Evolutionary conservation across 2,888 invertebrate genomes (phyloP).

Genomic region (Agonopterix alstromeriana): DNA sequence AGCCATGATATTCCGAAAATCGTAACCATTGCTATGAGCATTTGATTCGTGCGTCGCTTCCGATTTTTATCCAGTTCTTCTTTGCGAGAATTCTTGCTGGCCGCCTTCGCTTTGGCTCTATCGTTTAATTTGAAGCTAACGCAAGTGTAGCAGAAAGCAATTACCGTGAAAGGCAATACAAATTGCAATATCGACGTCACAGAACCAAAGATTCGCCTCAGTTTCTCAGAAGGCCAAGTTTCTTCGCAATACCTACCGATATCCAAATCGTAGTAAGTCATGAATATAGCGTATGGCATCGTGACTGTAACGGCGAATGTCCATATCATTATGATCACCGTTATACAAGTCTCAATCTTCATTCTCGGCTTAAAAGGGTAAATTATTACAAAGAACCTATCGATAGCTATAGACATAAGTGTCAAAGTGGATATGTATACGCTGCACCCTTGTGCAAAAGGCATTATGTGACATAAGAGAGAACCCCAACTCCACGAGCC

Average conservation of each 20-base stretch:
- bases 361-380: constrained; percentile 96
- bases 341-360: constrained; percentile 90
- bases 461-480: constrained; percentile 92
- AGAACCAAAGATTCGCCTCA: constrained; percentile 88
- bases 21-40: constrained; percentile 98
- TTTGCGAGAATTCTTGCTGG: constrained; percentile 88
- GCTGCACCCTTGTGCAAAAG: constrained; percentile 95
- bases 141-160: constrained; percentile 95
- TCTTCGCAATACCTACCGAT: constrained; percentile 85
- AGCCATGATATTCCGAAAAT: constrained; percentile 98
- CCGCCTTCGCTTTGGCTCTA: constrained; percentile 89
- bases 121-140: constrained; percentile 93
- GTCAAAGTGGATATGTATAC: constrained; percentile 99
- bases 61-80: constrained; percentile 94
- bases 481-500: constrained; percentile 96
- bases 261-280: constrained; percentile 77
- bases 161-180: constrained; percentile 94
- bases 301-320: constrained; percentile 90
- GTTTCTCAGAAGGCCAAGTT: constrained; percentile 91
- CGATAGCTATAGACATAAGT: constrained; percentile 97
- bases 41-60: constrained; percentile 94
- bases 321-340: constrained; percentile 94
- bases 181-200: constrained; percentile 95
- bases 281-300: constrained; percentile 92
- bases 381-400: constrained; percentile 97